Base-by-base conservation (phyloP, 2,113 vertebrate genomes). In the Illadopsis cleaveri region DNA sequence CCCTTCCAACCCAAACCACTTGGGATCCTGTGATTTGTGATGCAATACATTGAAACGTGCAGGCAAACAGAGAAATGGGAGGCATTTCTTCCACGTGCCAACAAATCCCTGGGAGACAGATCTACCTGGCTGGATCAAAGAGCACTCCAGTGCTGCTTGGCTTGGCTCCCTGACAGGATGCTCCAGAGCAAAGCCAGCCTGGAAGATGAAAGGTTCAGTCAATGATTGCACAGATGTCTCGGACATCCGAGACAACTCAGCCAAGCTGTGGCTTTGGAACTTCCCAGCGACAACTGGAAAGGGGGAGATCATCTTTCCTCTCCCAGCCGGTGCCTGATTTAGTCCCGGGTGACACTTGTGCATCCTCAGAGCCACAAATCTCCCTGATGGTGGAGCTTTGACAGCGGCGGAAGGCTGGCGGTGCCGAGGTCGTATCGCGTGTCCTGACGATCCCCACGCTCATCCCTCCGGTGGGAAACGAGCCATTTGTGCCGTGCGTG, bases 41-140 rank as follows among this genome's bases (percentile, higher is more conserved):
- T n/a, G 61, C 38, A 19, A 7, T 1, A 0, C 27, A 20, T 17
- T 5, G 33, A 42, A 76, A 37, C 1, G 0, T 4, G 22, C 44
- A 27, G 40, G 38, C 12, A 24, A 47, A 35, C 3, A 15, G 21
- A 83, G 76, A 64, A 69, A 68, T 0, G 2, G 21, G 62, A 53
- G 6, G 35, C 57, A 7, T 17, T 3, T n/a, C 51, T 53, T 27
- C 47, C 31, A 3, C 0, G 3, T 76, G 56, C 75, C 79, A 38
- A 6, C 6, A 81, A 89, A 84, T 45, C 87, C 60, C 21, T 0
- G 4, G 54, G 37, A 86, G 24, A 5, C 6, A 10, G 45, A 71
- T 23, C 61, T 84, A 80, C 77, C 68, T 56, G 76, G 61, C 54
- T 73, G 92, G 42, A 19, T 66, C 2, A 8, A 53, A 60, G 69